Conservation (phyloP, 2,113 vertebrate species). For the Oostethus manadensis region DNA sequence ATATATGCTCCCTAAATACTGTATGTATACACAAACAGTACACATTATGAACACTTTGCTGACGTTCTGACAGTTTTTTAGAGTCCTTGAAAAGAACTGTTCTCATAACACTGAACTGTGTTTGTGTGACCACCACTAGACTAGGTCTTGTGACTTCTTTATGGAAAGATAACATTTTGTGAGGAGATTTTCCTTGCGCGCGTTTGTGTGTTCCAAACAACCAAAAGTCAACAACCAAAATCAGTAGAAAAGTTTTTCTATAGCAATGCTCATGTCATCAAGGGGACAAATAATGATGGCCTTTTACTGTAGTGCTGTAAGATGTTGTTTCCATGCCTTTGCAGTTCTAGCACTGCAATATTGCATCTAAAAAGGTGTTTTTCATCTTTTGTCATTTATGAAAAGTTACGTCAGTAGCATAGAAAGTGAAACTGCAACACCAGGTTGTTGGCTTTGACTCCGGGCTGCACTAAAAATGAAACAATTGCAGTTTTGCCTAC, state of each 20-base stretch:
- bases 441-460: too few species aligned
- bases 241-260: conserved; percentile 34
- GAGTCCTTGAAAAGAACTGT: not conserved
- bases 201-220: conserved; percentile 11
- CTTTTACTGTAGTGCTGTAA: conserved; percentile 27
- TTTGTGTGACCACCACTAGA: conserved; percentile 38
- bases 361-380: not conserved
- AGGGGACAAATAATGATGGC: conserved; percentile 48
- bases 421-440: fast-evolving
- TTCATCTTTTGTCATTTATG: not conserved
- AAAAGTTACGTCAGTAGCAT: not conserved
- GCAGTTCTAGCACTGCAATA: too few species aligned
- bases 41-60: not conserved
- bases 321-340: too few species aligned
- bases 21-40: too few species aligned
- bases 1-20: too few species aligned
- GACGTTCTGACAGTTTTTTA: not conserved
- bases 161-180: conserved; percentile 27
- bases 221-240: conserved; percentile 25
- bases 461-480: too few species aligned
- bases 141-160: conserved; percentile 32
- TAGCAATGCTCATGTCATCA: conserved; percentile 35
- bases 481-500: too few species aligned
- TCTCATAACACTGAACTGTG: conserved; percentile 5
- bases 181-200: too few species aligned